phyloP scores from a whole-genome alignment of 1,140 invertebrate species.

The Microvelia longipes region DNA sequence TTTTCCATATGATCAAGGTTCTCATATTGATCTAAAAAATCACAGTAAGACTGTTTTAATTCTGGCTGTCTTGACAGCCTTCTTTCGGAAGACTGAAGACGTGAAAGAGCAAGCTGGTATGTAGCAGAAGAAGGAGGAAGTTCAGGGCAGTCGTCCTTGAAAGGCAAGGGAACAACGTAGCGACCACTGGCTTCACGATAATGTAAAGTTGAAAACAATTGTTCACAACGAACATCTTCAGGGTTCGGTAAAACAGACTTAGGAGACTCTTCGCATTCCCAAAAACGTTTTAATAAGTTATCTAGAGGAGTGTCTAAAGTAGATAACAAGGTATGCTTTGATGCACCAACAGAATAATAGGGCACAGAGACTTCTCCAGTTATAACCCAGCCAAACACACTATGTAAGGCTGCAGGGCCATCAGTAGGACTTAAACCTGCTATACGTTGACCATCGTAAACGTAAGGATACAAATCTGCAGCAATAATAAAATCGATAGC shows the following conservation, averaged over 20 bases:
- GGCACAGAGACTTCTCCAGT: not conserved
- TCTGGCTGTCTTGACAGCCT: not conserved
- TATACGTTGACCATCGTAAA: not conserved
- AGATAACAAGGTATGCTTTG: not conserved
- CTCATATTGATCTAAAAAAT: not conserved
- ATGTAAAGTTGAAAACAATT: not conserved
- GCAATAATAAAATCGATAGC: not conserved
- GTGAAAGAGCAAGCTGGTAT: not conserved
- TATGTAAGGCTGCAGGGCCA: not conserved
- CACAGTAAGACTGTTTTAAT: not conserved
- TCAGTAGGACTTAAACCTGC: not conserved
- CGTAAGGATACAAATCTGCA: not conserved
- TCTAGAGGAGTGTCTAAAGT: not conserved
- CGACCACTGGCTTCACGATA: not conserved
- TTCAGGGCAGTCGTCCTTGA: not conserved
- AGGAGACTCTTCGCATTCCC: not conserved
- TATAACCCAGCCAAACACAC: not conserved
- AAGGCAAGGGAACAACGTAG: not conserved
- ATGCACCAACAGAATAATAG: not conserved
- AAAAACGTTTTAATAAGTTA: not conserved
- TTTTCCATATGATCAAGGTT: not conserved
- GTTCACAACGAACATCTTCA: not conserved
- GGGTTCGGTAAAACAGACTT: not conserved
- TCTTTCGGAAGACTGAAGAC: not conserved
- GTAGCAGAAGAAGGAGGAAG: not conserved